A percentile compares a stretch with the other conserved stretches of the same genome.
These are phyloP conservation scores for Metopia argyrocephala DNA, from an alignment of 2,888 invertebrate genomes.

Conservation along the genomic window DNA sequence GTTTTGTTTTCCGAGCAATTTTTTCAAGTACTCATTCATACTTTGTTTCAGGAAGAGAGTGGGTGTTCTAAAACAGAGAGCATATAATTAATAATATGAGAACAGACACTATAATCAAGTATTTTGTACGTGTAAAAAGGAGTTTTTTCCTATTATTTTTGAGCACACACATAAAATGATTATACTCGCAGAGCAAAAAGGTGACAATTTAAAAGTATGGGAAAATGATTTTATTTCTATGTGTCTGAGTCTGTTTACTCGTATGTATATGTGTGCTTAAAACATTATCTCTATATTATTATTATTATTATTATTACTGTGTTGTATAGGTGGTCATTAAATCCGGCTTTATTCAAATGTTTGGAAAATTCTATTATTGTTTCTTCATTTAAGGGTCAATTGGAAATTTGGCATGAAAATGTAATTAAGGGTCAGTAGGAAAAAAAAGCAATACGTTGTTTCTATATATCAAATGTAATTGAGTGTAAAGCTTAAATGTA, in stretches of 20 bases:
- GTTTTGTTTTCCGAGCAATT: slow-evolving; percentile 38
- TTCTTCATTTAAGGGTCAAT: not conserved
- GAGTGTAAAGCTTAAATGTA: slow-evolving; percentile 63
- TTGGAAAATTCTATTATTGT: slow-evolving; percentile 42
- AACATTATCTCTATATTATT: slow-evolving; percentile 41
- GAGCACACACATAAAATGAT: not conserved
- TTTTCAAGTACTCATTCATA: slow-evolving; percentile 44
- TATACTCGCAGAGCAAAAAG: too few species aligned
- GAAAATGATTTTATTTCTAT: slow-evolving; percentile 34
- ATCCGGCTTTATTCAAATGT: slow-evolving; percentile 62
- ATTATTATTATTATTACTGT: not conserved
- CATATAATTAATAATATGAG: slow-evolving; percentile 52
- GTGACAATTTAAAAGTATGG: slow-evolving; percentile 32
- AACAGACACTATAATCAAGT: slow-evolving; percentile 63
- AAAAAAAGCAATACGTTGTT: not conserved
- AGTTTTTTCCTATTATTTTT: slow-evolving; percentile 1
- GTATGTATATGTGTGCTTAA: not conserved
- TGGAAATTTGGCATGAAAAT: not conserved
- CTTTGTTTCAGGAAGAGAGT: not conserved
- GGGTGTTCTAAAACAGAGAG: slow-evolving; percentile 28
- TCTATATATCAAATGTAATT: slow-evolving; percentile 59
- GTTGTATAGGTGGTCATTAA: slow-evolving; percentile 51
- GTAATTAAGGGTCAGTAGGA: slow-evolving; percentile 18
- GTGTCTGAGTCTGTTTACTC: not conserved
- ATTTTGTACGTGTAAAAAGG: not conserved